Evolutionary conservation across 2,888 invertebrate species (phyloP).

Genomic region (Gastrophysa polygoni): DNA sequence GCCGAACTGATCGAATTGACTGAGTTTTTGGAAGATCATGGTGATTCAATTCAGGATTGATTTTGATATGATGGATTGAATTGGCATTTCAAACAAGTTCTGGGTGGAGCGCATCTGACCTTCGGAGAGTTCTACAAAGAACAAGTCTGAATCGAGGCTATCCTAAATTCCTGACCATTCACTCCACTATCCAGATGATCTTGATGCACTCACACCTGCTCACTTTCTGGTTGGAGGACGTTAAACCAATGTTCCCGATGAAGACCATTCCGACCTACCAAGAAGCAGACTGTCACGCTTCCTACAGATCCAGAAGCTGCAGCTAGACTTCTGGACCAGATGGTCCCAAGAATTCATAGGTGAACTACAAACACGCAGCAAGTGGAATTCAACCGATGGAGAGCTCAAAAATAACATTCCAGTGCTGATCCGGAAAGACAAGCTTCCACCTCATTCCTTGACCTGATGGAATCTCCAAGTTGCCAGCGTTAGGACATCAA

Average conservation of each 20-base stretch:
- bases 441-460: too few species aligned
- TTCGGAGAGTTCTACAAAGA: conserved; percentile 42
- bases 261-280: too few species aligned
- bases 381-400: too few species aligned
- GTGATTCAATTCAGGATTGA: background rate
- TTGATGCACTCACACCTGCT: too few species aligned
- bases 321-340: too few species aligned
- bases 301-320: background rate
- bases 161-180: conserved; percentile 43
- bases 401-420: too few species aligned
- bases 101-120: conserved; percentile 36
- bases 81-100: conserved; percentile 24
- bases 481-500: too few species aligned
- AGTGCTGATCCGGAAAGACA: too few species aligned
- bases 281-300: conserved; percentile 14
- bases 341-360: too few species aligned
- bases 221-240: too few species aligned
- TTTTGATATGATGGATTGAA: conserved; percentile 11
- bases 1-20: conserved; percentile 9
- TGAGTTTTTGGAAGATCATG: background rate
- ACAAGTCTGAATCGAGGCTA: conserved; percentile 36
- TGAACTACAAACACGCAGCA: too few species aligned
- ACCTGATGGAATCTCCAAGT: too few species aligned
- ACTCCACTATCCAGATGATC: conserved; percentile 6
- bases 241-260: background rate